Evolutionary conservation across 2,888 invertebrate species (phyloP), one percentile per base, ranked within the genome.

Genomic region (Mesopsocus fuscifrons): DNA sequence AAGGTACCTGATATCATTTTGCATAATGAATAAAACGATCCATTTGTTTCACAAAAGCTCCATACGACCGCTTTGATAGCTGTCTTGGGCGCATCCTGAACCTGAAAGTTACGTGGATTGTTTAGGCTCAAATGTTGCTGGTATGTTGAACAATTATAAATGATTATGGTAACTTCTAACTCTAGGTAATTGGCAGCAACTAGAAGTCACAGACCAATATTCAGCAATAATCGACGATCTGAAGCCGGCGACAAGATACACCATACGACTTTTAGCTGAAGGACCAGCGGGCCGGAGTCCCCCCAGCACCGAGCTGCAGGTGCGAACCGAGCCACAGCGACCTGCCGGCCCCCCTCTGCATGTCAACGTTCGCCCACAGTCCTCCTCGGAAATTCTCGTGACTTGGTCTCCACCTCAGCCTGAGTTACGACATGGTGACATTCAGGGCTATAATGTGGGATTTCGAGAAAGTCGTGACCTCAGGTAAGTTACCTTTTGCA

Each of bases 401-500:
- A 77, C 75, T 6, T 83, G 83, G 75, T 64, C 74, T 49, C 77
- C 81, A 1, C 83, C 83, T 0, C 52, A 73, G 13, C 60, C 67
- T 1, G 77, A 79, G 51, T 57, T 77, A 21, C 66, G 77, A 38
- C 78, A 84, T 55, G 83, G 83, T 1, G 74, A 78, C 49, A 72
- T 81, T 46, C 70, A 74, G 52, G 81, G 82, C 18, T 83, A 77
- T 55, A 79, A 80, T 57, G 70, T 84, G 17, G 82, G 76, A 5
- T 74, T 56, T 59, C 60, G 66, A 41, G 68, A 69, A 48, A 61
- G 26, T 26, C 26, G 26, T 26, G 26, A 26, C 11, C 26, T 26
- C 6, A 26, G 26, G 26, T 26, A 26, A n/a, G n/a, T n/a, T n/a
- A n/a, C n/a, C n/a, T n/a, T n/a, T n/a, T n/a, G n/a, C n/a, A n/a